phyloP scores from a whole-genome alignment of 2,113 vertebrate species.

The Psammodynastes pulverulentus region DNA sequence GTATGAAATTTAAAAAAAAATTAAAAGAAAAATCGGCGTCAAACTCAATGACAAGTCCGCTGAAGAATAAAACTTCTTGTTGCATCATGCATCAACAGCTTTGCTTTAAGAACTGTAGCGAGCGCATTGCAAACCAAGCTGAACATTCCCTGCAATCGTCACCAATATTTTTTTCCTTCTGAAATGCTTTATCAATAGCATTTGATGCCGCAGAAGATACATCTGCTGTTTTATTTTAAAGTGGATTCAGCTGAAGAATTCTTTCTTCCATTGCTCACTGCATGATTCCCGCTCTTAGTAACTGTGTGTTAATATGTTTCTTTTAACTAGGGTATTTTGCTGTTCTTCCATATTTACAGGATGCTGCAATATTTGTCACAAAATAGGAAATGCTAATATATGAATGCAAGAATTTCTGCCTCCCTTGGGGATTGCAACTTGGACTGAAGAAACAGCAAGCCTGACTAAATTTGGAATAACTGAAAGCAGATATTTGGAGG shows the following conservation, averaged over 20 bases:
- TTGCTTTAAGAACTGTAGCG: background rate
- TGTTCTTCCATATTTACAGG: conserved; percentile 82
- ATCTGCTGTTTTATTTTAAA: conserved; percentile 43
- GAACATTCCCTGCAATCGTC: background rate
- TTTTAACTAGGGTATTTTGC: conserved; percentile 69
- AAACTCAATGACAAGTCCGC: background rate
- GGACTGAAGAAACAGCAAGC: conserved; percentile 91
- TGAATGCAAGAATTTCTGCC: conserved; percentile 92
- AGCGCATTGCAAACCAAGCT: background rate
- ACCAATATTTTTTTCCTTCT: conserved; percentile 10
- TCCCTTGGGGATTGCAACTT: conserved; percentile 97
- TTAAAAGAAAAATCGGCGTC: background rate
- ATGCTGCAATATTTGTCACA: conserved; percentile 71
- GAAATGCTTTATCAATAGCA: conserved; percentile 10
- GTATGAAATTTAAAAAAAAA: conserved; percentile 22
- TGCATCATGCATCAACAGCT: background rate
- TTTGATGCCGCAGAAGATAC: conserved; percentile 47
- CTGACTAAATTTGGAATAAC: conserved; percentile 91
- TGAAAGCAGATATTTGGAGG: conserved; percentile 62
- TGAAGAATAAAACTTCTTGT: background rate
- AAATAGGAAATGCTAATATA: conserved; percentile 71
- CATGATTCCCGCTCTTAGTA: conserved; percentile 29
- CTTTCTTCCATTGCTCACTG: conserved; percentile 33
- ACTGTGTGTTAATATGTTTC: conserved; percentile 52
- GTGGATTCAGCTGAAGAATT: conserved; percentile 32